Evolutionary conservation across 2,113 vertebrate genomes (phyloP).

Genomic region (Marmota monax): DNA sequence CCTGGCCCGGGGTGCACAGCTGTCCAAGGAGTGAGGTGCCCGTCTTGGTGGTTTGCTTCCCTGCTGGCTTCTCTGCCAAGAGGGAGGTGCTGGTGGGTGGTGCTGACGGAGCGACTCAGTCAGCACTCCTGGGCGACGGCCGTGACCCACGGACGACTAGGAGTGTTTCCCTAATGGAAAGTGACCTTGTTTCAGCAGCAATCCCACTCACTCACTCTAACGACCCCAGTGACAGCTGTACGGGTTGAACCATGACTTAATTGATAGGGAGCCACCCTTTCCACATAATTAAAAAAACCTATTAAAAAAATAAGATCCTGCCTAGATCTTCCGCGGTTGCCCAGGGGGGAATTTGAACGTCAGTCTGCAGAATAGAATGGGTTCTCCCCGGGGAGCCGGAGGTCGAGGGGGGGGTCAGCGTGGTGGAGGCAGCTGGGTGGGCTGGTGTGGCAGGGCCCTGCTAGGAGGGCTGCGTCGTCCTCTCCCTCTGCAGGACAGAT

Average conservation of each 20-base stretch:
- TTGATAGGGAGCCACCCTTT: conserved; percentile 53
- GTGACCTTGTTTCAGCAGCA: conserved; percentile 74
- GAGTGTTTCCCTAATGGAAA: conserved; percentile 76
- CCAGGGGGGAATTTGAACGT: not conserved
- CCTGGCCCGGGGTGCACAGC: too few species aligned
- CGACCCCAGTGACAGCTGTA: conserved; percentile 12
- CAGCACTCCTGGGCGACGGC: conserved; percentile 70
- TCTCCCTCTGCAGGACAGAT: not conserved
- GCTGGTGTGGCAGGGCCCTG: not conserved
- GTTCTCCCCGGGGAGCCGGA: not conserved
- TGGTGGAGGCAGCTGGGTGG: not conserved
- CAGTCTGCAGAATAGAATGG: not conserved
- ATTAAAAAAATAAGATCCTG: not conserved
- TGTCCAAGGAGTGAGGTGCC: conserved; percentile 37
- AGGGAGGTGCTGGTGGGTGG: conserved; percentile 66
- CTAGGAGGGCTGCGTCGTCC: too few species aligned
- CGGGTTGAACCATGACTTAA: conserved; percentile 61
- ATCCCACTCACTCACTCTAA: conserved; percentile 69
- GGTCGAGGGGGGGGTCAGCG: not conserved
- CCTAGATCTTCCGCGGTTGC: not conserved
- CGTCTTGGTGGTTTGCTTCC: conserved; percentile 37
- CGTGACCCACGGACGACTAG: conserved; percentile 69
- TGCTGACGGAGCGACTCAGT: conserved; percentile 57
- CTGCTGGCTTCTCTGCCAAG: conserved; percentile 56
- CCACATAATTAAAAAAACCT: conserved; percentile 67